Percentiles rank a stretch among this genome's conserved stretches.
Conservation (phyloP, 2,113 vertebrate genomes). For the Geococcyx californianus region DNA sequence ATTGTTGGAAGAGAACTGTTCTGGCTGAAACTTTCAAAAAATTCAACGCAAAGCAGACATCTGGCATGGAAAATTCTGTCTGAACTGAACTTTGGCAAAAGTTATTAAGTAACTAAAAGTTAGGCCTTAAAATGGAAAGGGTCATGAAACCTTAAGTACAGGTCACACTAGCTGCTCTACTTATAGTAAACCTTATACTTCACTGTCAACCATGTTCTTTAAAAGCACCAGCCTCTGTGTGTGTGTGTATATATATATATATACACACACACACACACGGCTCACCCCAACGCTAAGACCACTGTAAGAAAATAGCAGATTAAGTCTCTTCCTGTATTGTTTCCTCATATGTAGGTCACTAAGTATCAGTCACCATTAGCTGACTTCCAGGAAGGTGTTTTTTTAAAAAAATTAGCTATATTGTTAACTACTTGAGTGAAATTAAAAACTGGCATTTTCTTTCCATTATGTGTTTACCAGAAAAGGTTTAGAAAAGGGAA, state of each 20-base stretch:
- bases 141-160: not conserved
- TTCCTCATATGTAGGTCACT: not conserved
- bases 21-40: not conserved
- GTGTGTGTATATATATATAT: too few relatives aligned
- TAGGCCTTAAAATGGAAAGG: not conserved
- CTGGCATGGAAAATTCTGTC: slow-evolving; percentile 1
- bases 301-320: not conserved
- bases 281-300: not conserved
- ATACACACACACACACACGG: too few relatives aligned
- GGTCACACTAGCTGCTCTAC: not conserved
- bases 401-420: not conserved
- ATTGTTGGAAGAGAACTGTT: slow-evolving; percentile 39
- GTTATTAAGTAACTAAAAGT: not conserved
- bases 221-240: not conserved
- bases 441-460: not conserved
- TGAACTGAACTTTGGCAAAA: not conserved
- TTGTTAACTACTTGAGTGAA: not conserved
- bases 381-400: not conserved
- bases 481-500: not conserved
- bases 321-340: not conserved
- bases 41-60: slow-evolving; percentile 16
- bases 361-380: not conserved
- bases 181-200: not conserved
- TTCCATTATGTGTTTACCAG: not conserved
- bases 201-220: not conserved